Evolutionary conservation across 2,797 vertebrate species (phyloP).

Genomic region (Acanthurus leucopareius): DNA sequence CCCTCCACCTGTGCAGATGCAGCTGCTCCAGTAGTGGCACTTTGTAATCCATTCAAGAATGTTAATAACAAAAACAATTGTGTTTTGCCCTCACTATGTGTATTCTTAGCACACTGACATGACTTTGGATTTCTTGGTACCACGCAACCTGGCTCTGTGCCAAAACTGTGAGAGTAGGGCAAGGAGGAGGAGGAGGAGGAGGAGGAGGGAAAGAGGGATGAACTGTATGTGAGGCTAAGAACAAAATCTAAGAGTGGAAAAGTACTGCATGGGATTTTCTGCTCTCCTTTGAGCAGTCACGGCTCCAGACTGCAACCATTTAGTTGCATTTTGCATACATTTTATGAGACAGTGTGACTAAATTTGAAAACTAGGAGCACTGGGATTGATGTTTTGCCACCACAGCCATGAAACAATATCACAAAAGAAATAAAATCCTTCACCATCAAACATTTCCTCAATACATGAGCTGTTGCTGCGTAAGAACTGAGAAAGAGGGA

Average conservation of each 20-base stretch:
- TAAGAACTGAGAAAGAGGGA: no score
- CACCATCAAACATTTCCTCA: no score
- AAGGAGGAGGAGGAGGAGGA: constrained; percentile 28
- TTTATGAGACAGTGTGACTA: constrained; percentile 4
- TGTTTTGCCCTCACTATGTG: constrained; percentile 37
- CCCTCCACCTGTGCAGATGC: constrained; percentile 25
- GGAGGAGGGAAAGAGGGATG: constrained; percentile 41
- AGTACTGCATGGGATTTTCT: constrained; percentile 72
- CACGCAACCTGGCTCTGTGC: constrained; percentile 67
- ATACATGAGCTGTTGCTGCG: no score
- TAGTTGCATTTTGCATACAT: constrained; percentile 10
- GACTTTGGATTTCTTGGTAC: constrained; percentile 64
- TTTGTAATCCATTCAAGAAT: constrained; percentile 40
- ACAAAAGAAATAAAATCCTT: no score
- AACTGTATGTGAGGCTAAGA: constrained; percentile 57
- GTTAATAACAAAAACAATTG: constrained; percentile 30
- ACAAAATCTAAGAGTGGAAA: constrained; percentile 81
- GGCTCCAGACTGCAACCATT: no score
- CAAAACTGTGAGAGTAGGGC: constrained; percentile 46
- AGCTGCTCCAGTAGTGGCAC: constrained; percentile 6
- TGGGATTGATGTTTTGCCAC: no score
- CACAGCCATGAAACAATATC: no score
- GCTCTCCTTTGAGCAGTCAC: constrained; percentile 9
- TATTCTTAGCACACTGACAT: constrained; percentile 44
- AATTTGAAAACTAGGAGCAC: background rate